A percentile compares a stretch with the other conserved stretches of the same genome.
Evolutionary conservation across 2,888 invertebrate species (phyloP).

Genomic region (Bursaphelenchus okinawaensis): DNA sequence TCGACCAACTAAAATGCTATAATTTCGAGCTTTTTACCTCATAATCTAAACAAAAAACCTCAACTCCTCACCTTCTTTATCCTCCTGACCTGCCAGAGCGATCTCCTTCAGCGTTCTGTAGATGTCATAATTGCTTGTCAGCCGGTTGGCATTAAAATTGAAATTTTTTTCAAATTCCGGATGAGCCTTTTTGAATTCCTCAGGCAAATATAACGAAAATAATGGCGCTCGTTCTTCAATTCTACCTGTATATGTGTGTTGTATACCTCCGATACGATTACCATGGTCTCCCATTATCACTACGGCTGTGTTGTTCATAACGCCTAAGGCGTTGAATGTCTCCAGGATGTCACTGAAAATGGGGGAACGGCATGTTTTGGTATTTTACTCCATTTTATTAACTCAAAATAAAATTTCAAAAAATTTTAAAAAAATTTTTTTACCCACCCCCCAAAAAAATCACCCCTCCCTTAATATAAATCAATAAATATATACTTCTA

Average conservation of each 20-base stretch:
- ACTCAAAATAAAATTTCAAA: too few relatives aligned
- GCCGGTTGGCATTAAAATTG: slow-evolving; percentile 22
- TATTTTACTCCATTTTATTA: too few relatives aligned
- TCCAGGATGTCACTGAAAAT: slow-evolving; percentile 23
- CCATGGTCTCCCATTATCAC: slow-evolving; percentile 60
- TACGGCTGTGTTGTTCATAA: slow-evolving; percentile 40
- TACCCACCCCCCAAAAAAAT: too few relatives aligned
- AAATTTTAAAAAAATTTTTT: too few relatives aligned
- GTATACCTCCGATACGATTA: slow-evolving; percentile 59
- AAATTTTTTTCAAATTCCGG: slow-evolving; percentile 26
- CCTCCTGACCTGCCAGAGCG: slow-evolving; percentile 25
- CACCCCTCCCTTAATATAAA: too few relatives aligned
- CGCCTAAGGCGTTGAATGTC: slow-evolving; percentile 22
- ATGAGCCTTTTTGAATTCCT: slow-evolving; percentile 48
- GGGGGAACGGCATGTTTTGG: too few relatives aligned
- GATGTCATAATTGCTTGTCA: slow-evolving; percentile 59
- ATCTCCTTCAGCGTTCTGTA: slow-evolving; percentile 58
- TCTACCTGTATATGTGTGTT: slow-evolving; percentile 58
- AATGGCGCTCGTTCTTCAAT: slow-evolving; percentile 60
- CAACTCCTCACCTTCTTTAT: slow-evolving; percentile 7
- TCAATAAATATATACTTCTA: too few relatives aligned
- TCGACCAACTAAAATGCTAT: too few relatives aligned
- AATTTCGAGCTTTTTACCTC: too few relatives aligned
- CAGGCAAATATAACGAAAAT: slow-evolving; percentile 58
- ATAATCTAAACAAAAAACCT: too few relatives aligned